Percentiles rank a stretch among this genome's conserved stretches.
Evolutionary conservation across 2,888 invertebrate genomes (phyloP).

Genomic region (Galerucella nymphaeae): DNA sequence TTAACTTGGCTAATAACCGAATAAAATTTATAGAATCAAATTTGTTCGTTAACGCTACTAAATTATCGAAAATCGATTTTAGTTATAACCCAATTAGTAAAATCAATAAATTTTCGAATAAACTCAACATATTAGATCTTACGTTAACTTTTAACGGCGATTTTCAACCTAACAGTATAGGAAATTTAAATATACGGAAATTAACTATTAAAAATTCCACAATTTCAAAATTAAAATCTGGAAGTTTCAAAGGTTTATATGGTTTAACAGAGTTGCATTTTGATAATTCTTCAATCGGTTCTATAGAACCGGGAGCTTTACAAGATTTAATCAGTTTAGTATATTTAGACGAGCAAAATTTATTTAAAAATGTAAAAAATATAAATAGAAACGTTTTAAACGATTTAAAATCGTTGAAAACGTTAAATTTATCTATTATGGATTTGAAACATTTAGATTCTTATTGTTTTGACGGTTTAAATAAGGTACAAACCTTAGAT

Average conservation of each 20-base stretch:
- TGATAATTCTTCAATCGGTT: constrained; percentile 7
- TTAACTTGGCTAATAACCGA: constrained; percentile 20
- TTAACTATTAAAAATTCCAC: constrained; percentile 20
- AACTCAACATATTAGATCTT: constrained; percentile 12
- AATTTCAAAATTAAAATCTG: constrained; percentile 8
- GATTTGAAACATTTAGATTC: constrained; percentile 15
- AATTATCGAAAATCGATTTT: constrained; percentile 14
- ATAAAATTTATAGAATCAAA: background rate
- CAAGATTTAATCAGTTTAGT: constrained; percentile 27
- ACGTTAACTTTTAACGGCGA: constrained; percentile 12
- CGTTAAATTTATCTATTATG: constrained; percentile 12
- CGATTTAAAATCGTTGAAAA: constrained; percentile 13
- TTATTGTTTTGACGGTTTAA: constrained; percentile 20
- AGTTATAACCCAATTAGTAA: constrained; percentile 15
- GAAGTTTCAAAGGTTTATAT: constrained; percentile 28
- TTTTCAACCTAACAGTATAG: constrained; percentile 8
- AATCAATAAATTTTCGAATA: constrained; percentile 18
- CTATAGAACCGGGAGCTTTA: constrained; percentile 10
- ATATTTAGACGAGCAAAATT: constrained; percentile 23
- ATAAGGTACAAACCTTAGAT: constrained; percentile 9
- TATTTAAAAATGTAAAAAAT: constrained; percentile 18
- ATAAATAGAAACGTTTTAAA: constrained; percentile 13
- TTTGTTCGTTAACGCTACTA: constrained; percentile 12
- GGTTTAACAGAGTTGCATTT: constrained; percentile 21
- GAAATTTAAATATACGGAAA: constrained; percentile 19